Base-by-base conservation (phyloP, 2,797 vertebrate species). In the Phataginus tricuspis region DNA sequence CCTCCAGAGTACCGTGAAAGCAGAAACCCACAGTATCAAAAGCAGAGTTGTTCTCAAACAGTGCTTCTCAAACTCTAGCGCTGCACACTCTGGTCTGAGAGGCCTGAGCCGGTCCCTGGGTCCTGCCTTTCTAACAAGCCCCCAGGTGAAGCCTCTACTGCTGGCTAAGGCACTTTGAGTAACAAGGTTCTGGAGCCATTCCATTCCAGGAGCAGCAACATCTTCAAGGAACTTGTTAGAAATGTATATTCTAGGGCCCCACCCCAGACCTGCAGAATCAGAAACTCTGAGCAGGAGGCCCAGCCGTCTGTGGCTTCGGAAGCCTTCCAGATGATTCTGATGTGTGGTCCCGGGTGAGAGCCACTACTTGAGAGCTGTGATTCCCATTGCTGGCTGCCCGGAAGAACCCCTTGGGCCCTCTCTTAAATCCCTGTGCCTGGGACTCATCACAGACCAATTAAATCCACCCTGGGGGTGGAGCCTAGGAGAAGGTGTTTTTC, bases 31-130 rank as follows among this genome's bases (percentile, higher is more conserved):
- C 57, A 21, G 23, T 53, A 68, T 34, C 61, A 3, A 42, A 37
- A 42, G 59, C 64, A 71, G 34, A 11, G 45, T 13, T 27, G 34
- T 45, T 61, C 61, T 66, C 14, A 13, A 31, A 4, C 1, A 4
- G n/a, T 25, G 49, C 75, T 61, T 42, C 21, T 31, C 12, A 27
- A 8, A 77, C 21, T 7, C 66, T 23, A 0, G 0, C 0, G 0
- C 10, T 12, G 45, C 45, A 45, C 45, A 11, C 45, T 25, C 34
- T 29, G 19, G 2, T 7, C 13, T 68, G 3, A n/a, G 25, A 31
- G 34, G 34, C 37, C 31, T 5, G 59, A 31, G 7, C 18, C 66
- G 82, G 27, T 34, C 21, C 27, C 37, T 16, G 29, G 19, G 19
- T 29, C 64, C 31, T 18, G 31, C 64, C 1, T 55, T 42, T 51